Conservation (phyloP, 2,888 invertebrate species). For the Choristoneura rosaceana region DNA sequence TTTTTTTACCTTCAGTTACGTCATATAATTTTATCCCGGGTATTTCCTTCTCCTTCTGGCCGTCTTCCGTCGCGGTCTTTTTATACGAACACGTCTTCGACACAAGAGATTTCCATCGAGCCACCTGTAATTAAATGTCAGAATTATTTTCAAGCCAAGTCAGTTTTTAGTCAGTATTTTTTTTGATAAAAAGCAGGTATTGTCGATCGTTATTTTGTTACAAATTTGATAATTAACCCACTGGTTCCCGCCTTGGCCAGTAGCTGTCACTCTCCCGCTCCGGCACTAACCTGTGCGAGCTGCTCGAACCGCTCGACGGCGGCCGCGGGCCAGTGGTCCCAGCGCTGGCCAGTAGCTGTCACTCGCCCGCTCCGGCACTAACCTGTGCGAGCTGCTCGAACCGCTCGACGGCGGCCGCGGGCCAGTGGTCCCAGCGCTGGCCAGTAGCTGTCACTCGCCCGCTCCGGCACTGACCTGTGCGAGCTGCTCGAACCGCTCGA, state of each 20-base stretch:
- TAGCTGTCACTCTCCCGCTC: background rate
- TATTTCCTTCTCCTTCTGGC: slow-evolving; percentile 89
- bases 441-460: background rate
- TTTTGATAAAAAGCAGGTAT: too few relatives aligned
- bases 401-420: slow-evolving; percentile 85
- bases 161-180: too few relatives aligned
- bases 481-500: slow-evolving; percentile 89
- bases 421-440: background rate
- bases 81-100: slow-evolving; percentile 91
- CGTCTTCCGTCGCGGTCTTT: slow-evolving; percentile 72
- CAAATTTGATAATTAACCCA: background rate
- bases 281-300: slow-evolving; percentile 84
- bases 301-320: slow-evolving; percentile 89
- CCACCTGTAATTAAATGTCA: slow-evolving; percentile 72
- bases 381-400: slow-evolving; percentile 90
- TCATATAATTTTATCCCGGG: slow-evolving; percentile 92
- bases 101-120: slow-evolving; percentile 92
- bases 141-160: too few relatives aligned
- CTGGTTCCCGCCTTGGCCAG: background rate
- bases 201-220: too few relatives aligned
- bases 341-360: background rate
- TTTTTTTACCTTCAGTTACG: slow-evolving; percentile 85
- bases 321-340: slow-evolving; percentile 59
- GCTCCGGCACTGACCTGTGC: slow-evolving; percentile 81
- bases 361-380: background rate